Conservation (phyloP, 2,888 invertebrate species). For the Piscicola geometra region DNA sequence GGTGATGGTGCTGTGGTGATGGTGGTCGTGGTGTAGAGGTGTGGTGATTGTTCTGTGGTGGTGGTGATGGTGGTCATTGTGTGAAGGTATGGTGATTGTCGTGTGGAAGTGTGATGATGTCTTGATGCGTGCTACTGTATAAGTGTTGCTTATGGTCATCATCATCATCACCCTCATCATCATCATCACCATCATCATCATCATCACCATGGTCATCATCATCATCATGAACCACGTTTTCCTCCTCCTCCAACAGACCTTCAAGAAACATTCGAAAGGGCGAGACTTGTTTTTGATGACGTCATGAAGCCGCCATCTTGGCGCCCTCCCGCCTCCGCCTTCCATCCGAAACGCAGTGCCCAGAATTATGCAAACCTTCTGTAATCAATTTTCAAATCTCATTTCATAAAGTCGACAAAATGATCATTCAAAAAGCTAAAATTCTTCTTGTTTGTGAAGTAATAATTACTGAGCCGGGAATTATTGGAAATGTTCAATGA, state of each 20-base stretch:
- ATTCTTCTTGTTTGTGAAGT: no score
- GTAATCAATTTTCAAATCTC: no score
- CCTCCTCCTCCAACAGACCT: slow-evolving; percentile 1
- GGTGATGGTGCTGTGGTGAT: not conserved
- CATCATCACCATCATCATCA: not conserved
- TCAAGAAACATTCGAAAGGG: slow-evolving; percentile 11
- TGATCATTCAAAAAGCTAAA: no score
- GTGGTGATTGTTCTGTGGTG: not conserved
- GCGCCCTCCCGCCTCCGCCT: no score
- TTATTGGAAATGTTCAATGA: no score
- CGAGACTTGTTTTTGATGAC: slow-evolving; percentile 19
- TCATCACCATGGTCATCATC: not conserved
- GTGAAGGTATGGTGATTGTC: no score
- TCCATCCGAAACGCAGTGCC: no score
- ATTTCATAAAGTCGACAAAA: no score
- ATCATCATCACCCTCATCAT: not conserved
- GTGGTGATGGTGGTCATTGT: not conserved
- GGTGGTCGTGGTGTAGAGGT: not conserved
- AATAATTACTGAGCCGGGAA: no score
- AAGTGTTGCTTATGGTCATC: not conserved
- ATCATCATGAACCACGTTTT: not conserved
- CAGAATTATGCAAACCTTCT: no score
- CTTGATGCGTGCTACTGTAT: not conserved
- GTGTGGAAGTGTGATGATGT: not conserved
- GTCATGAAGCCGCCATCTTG: slow-evolving; percentile 2